Evolutionary conservation across 2,113 vertebrate genomes (phyloP).

Genomic region (Cercocebus atys): DNA sequence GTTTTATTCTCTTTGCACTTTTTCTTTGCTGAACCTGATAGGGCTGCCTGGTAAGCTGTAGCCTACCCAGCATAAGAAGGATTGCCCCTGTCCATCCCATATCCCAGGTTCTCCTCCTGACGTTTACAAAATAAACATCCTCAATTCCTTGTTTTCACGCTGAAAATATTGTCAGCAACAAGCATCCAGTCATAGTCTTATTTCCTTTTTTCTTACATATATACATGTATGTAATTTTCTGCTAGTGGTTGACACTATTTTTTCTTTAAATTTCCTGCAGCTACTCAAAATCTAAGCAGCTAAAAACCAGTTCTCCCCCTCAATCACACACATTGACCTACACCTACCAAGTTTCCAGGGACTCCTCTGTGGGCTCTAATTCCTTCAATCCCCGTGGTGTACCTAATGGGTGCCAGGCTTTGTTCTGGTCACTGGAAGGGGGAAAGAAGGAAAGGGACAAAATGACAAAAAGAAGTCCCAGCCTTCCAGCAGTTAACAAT

Average conservation of each 20-base stretch:
- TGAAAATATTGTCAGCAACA: slow-evolving; percentile 12
- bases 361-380: neutral
- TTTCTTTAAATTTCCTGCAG: slow-evolving; percentile 18
- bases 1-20: neutral
- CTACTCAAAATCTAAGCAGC: slow-evolving; percentile 4
- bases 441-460: neutral
- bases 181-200: neutral
- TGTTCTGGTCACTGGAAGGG: neutral
- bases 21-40: slow-evolving; percentile 2
- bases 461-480: neutral
- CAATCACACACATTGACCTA: neutral
- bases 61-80: neutral
- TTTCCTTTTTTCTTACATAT: neutral
- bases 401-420: neutral
- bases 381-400: neutral
- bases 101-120: neutral
- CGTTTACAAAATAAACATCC: slow-evolving; percentile 41
- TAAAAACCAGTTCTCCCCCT: neutral
- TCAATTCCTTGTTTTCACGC: slow-evolving; percentile 16
- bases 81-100: neutral
- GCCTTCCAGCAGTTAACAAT: neutral
- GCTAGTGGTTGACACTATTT: neutral
- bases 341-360: neutral
- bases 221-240: neutral
- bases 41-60: neutral